Percentiles rank a stretch among this genome's conserved stretches.
phyloP scores from a whole-genome alignment of 2,888 invertebrate species.

The Entomobrya multifasciata region DNA sequence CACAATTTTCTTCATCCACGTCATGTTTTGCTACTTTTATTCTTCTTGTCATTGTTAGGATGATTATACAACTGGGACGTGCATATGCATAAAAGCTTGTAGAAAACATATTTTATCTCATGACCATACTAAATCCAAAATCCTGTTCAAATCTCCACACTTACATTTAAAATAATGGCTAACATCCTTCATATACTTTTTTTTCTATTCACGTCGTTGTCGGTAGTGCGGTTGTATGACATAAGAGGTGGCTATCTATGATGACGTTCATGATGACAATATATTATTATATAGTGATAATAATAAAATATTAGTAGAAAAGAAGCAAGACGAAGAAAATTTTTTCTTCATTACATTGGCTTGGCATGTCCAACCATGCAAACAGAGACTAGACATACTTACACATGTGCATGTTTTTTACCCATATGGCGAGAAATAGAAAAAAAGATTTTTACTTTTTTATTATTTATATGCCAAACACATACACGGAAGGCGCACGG shows the following conservation, averaged over 20 bases:
- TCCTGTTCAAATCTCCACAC: slow-evolving; percentile 64
- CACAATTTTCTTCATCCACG: slow-evolving; percentile 27
- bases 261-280: slow-evolving; percentile 63
- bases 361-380: slow-evolving; percentile 18
- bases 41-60: slow-evolving; percentile 8
- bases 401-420: not conserved
- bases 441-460: slow-evolving; percentile 44
- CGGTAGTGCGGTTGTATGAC: not conserved
- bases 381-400: not conserved
- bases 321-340: not conserved
- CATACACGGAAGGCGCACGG: not conserved
- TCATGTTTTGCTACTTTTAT: slow-evolving; percentile 25
- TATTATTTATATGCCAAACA: slow-evolving; percentile 50
- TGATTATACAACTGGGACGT: not conserved
- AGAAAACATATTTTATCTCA: not conserved
- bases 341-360: slow-evolving; percentile 26
- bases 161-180: slow-evolving; percentile 63
- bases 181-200: slow-evolving; percentile 67
- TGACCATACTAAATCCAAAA: slow-evolving; percentile 63
- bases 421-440: slow-evolving; percentile 56
- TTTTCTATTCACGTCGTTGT: slow-evolving; percentile 37
- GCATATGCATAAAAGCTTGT: not conserved
- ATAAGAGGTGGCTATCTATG: not conserved
- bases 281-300: too few relatives aligned
- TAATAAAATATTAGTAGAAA: not conserved